Base-by-base conservation (phyloP, 2,888 invertebrate species). In the Thymelicus lineola region DNA sequence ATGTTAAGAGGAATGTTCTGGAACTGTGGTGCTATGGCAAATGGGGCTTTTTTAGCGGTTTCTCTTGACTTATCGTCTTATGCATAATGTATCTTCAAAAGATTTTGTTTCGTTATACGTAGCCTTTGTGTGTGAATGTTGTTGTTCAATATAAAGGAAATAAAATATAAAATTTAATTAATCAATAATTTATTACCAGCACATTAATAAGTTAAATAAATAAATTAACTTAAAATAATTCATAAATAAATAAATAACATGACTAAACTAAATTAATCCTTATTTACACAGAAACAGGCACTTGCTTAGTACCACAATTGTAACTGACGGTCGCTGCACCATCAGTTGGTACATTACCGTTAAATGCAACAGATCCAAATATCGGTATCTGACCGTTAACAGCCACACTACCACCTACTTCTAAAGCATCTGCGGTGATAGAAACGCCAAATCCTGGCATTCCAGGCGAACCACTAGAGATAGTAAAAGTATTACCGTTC, bases 351-450 rank as follows among this genome's bases (percentile, higher is more conserved):
- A 91, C 58, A 38, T 80, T 79, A 0, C 89, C 90, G 69, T 82
- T 85, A 0, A 90, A 60, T 1, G 79, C 75, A 0, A 90, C 87
- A 5, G 83, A 78, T 10, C 87, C 86, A 66, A 79, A 80, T 15
- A 91, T 80, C 12, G 91, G 91, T 77, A 90, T 78, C 46, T 77
- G 82, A 0, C 90, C 91, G 74, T 76, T 79, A 0, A 90, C 86
- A 4, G 81, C 77, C 0, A 90, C 83, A 1, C 76, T 75, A 0
- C 91, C 91, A n/a, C 78, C 79, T 0, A 90, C 82, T 77, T 89
- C 79, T 10, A 90, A 75, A 5, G 82, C 86, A 71, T 89, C 88
- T 0, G 87, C 82, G 15, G 80, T 65, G 12, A 90, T 75, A 46
- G 82, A 81, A 0, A 91, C 74, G 0, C 87, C 88, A 75, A 84